Base-by-base conservation (phyloP, 2,888 invertebrate genomes). In the Tachina lurida region DNA sequence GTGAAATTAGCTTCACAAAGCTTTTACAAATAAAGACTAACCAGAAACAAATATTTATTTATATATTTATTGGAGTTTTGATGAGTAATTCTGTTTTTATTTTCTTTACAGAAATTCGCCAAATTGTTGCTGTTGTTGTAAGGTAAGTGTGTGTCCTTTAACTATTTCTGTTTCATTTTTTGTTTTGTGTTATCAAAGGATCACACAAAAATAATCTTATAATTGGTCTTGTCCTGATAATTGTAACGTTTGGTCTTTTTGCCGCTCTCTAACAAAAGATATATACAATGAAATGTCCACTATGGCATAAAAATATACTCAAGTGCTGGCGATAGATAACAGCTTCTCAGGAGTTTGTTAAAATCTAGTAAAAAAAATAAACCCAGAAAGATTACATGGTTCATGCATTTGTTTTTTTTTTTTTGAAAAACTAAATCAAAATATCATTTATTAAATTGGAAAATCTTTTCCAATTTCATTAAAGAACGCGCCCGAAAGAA, bases 161-260 rank as follows among this genome's bases (percentile, higher is more conserved):
- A 4, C 15, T 76, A 41, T 71, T 65, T 76, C 52, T 19, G 47
- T 79, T 70, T 79, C 43, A 39, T 71, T n/a, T 22, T 68, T 39
- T 45, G 19, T 19, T 52, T 43, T n/a, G 19, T 31, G 31, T 58
- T 17, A 67, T 67, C 45, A 71, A 63, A 73, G 10, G 22, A 54
- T 73, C 63, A 74, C 63, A 76, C 78, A 83, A 78, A 77, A 17
- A 74, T 49, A 81, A 90, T 90, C 90, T 80, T 88, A 89, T 90
- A 90, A 90, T 90, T 90, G 89, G 88, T 88, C 86, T 86, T 84
- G 89, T 90, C 88, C 86, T 84, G 88, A 87, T 89, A 89, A 90
- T 90, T 90, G 89, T 89, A 80, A 84, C 87, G 88, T 84, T 90
- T 89, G 89, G 90, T 89, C 88, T 88, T 88, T 83, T 76, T 74